Evolutionary conservation across 2,888 invertebrate genomes (phyloP).

Genomic region (Ceriagrion tenellum): DNA sequence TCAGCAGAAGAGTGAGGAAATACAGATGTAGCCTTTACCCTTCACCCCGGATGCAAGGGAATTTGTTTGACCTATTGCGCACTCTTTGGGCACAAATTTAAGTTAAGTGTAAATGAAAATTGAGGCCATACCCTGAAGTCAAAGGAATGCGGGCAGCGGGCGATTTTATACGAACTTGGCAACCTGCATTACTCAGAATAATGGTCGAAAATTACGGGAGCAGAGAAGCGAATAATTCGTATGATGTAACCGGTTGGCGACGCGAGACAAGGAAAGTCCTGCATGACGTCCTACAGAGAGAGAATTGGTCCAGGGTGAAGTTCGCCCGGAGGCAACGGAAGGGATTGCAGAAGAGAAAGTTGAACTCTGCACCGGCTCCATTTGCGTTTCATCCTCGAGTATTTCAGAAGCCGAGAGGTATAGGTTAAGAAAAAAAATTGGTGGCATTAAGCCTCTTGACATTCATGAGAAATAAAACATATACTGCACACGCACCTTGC

Average conservation of each 20-base stretch:
- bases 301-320: not conserved
- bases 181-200: not conserved
- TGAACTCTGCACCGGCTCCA: not conserved
- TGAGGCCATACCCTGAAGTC: no score
- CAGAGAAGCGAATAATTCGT: not conserved
- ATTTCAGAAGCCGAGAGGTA: not conserved
- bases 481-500: not conserved
- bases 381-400: not conserved
- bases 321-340: not conserved
- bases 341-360: constrained; percentile 3
- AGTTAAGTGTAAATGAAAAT: no score
- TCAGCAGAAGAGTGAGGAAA: no score
- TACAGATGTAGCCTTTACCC: no score
- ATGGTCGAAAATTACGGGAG: not conserved
- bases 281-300: not conserved
- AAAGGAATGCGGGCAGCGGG: no score
- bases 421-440: not conserved
- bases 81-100: no score
- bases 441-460: not conserved
- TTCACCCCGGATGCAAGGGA: no score
- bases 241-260: not conserved
- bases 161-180: not conserved
- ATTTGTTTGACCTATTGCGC: no score
- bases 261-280: not conserved
- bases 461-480: not conserved